phyloP scores from a whole-genome alignment of 2,113 vertebrate species.

The Anhinga anhinga region DNA sequence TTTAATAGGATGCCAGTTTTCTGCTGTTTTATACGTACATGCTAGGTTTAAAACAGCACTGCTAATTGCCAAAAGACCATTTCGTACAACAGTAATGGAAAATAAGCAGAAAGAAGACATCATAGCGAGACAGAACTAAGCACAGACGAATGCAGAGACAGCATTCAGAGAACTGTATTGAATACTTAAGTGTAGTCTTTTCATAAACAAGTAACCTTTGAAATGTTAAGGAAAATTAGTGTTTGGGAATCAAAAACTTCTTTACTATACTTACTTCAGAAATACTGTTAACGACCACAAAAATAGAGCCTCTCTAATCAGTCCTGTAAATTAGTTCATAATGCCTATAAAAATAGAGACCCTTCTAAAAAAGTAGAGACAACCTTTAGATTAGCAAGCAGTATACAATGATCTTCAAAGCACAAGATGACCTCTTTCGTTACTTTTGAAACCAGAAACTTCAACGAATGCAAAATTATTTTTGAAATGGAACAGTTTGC shows the following conservation, averaged over 20 bases:
- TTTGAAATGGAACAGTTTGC: background rate
- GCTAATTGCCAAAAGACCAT: constrained; percentile 39
- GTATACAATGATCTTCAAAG: background rate
- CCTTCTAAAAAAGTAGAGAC: background rate
- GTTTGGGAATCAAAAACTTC: background rate
- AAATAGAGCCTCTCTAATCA: background rate
- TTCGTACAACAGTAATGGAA: background rate
- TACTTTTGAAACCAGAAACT: background rate
- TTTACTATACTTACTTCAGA: background rate
- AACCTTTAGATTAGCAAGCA: background rate
- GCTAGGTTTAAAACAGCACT: background rate
- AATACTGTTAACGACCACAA: background rate
- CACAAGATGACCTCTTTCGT: background rate
- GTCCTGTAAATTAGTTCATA: background rate
- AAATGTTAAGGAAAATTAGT: constrained; percentile 14
- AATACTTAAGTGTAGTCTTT: background rate
- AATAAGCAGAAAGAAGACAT: constrained; percentile 35
- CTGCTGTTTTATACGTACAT: background rate
- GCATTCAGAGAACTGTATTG: background rate
- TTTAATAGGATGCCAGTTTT: background rate
- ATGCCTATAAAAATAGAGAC: background rate
- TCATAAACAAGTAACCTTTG: background rate
- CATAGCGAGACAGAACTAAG: background rate
- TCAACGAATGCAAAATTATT: background rate
- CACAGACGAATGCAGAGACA: background rate